Evolutionary conservation across 2,113 vertebrate genomes (phyloP).

Genomic region (Nycticebus coucang): DNA sequence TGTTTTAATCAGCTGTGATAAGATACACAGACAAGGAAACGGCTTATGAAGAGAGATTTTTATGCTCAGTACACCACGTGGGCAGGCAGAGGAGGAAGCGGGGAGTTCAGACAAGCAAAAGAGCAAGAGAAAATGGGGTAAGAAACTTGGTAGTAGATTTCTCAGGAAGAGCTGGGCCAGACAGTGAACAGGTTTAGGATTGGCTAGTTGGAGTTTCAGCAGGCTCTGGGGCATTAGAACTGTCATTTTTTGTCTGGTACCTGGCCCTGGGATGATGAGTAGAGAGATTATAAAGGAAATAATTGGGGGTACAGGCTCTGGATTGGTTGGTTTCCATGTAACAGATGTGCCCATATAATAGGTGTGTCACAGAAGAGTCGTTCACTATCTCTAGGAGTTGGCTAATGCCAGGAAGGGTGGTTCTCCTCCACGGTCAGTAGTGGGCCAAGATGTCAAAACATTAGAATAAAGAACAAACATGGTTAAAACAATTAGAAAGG

Average conservation of each 20-base stretch:
- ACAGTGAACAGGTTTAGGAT: background rate
- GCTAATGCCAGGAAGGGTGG: background rate
- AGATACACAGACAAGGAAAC: background rate
- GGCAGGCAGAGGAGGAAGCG: background rate
- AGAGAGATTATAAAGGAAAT: background rate
- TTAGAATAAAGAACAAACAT: background rate
- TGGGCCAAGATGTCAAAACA: background rate
- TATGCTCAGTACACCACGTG: fast-evolving
- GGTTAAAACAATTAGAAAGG: background rate
- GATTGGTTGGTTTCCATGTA: background rate
- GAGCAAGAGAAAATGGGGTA: background rate
- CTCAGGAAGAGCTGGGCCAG: background rate
- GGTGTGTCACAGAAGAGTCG: background rate
- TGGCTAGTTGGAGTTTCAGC: background rate
- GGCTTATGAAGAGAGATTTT: background rate
- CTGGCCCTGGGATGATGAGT: background rate
- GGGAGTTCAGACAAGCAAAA: background rate
- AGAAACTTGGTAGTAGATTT: background rate
- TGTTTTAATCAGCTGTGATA: background rate
- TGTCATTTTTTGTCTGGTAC: background rate
- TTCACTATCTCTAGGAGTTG: background rate
- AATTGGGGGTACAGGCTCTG: background rate
- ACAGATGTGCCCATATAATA: background rate
- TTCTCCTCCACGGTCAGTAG: background rate
- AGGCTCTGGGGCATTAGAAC: background rate